Base-by-base conservation (phyloP, 1,140 invertebrate genomes). In the Pseudomyrmex gracilis region DNA sequence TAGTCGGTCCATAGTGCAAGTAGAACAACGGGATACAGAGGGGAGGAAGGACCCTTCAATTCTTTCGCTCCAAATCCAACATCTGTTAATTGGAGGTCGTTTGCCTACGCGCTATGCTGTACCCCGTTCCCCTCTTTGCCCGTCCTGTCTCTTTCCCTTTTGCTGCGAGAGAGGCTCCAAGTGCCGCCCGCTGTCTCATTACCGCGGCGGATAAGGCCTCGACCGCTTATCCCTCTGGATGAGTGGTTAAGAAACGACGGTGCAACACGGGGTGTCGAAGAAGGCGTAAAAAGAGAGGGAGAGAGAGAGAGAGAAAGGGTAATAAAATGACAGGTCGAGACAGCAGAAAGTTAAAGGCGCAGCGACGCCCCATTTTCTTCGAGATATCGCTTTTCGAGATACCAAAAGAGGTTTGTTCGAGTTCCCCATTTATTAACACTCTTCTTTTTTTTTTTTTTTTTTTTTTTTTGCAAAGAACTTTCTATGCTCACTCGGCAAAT, bases 51-150 rank as follows among this genome's bases (percentile, higher is more conserved):
- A 86, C 91, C 91, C 93, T 94, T 91, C 90, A 93, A 92, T 91
- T 91, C 89, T 93, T 92, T 92, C 90, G 91, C 92, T 93, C 93
- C 83, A 93, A 84, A 93, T 93, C 90, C 91, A 89, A 60, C 87
- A 87, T 90, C 91, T 91, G 92, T 93, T 93, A 94, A 94, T 94
- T 93, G 93, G 91, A 93, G 89, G 90, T 90, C 89, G 87, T 83
- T 85, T 89, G 85, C 85, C 83, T 89, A 88, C 89, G 87, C 87
- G 82, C 86, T 84, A 34, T 34, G 5, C 5, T 34, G 34, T 34
- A 85, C 83, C 85, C 82, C 80, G 82, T 80, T 63, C 73, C 17
- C 58, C n/a, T 17, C 61, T 20, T n/a, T 86, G 34, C 43, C 45
- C 55, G 10, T 78, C 77, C 20, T 58, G 12, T 55, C 76, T 64